These are phyloP conservation scores for Acrocyrtus sp. DNA, from an alignment of 2,888 invertebrate species.

Conservation along the genomic window DNA sequence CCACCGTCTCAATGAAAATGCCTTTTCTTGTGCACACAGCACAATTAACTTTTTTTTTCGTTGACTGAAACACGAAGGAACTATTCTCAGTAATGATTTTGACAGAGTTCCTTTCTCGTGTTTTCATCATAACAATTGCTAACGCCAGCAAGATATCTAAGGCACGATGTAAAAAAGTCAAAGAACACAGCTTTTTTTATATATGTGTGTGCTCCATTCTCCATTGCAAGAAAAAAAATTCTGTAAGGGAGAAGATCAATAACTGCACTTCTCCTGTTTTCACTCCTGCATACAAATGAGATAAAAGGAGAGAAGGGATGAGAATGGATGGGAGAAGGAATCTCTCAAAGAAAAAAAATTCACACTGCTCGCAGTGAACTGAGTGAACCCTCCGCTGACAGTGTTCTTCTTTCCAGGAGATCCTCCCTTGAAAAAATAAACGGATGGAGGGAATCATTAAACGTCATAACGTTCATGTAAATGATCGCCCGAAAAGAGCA, in stretches of 20 bases:
- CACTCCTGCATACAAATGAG: conserved; percentile 43
- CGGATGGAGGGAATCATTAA: conserved; percentile 8
- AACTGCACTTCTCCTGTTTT: too few species aligned
- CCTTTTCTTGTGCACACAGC: conserved; percentile 7
- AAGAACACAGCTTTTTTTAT: too few species aligned
- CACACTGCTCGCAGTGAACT: too few species aligned
- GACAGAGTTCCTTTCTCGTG: conserved; percentile 1
- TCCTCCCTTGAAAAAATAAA: background rate
- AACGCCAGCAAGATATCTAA: too few species aligned
- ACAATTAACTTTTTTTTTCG: background rate
- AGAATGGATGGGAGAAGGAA: too few species aligned
- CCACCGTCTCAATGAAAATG: background rate
- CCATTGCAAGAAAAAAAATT: too few species aligned
- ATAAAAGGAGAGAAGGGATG: too few species aligned
- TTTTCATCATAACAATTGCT: conserved; percentile 11
- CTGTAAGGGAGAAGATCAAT: too few species aligned
- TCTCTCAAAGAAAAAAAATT: too few species aligned
- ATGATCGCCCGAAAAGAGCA: conserved; percentile 5
- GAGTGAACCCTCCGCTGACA: too few species aligned
- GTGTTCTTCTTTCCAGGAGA: background rate
- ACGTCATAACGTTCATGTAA: conserved; percentile 29
- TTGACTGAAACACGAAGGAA: conserved; percentile 26
- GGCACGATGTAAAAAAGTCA: too few species aligned
- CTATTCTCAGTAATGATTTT: conserved; percentile 29
- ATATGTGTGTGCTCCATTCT: too few species aligned